A percentile compares a stretch with the other conserved stretches of the same genome.
phyloP scores from a whole-genome alignment of 2,797 vertebrate species.

The Karalla daura region DNA sequence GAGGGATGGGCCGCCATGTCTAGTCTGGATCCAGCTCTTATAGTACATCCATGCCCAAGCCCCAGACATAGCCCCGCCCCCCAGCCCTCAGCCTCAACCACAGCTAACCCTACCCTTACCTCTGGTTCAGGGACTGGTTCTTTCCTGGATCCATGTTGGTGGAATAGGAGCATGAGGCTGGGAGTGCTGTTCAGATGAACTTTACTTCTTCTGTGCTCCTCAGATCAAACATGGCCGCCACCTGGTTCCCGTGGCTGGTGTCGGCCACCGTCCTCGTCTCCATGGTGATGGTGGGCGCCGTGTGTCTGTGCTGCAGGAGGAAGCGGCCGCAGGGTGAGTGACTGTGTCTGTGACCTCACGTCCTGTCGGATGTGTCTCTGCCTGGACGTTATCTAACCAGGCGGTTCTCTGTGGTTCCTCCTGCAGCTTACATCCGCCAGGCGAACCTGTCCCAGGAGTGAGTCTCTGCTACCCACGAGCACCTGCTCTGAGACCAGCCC shows the following conservation, averaged over 20 bases:
- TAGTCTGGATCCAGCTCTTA: too few species aligned
- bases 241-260: constrained; percentile 38
- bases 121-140: too few species aligned
- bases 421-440: constrained; percentile 51
- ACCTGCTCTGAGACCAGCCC: too few species aligned
- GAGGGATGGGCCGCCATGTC: too few species aligned
- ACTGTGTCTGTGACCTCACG: background rate
- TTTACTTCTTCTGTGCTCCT: background rate
- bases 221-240: constrained; percentile 67
- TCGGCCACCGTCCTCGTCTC: constrained; percentile 51
- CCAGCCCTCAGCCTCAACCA: too few species aligned
- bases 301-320: constrained; percentile 75
- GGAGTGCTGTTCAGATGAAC: too few species aligned
- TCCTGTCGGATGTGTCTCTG: too few species aligned
- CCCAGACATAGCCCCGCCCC: too few species aligned
- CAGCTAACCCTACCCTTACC: too few species aligned
- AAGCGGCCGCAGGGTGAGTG: constrained; percentile 65
- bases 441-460: constrained; percentile 40
- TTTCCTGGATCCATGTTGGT: too few species aligned
- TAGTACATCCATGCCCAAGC: too few species aligned
- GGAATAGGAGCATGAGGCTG: too few species aligned
- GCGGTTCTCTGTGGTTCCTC: background rate
- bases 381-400: background rate
- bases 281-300: constrained; percentile 54
- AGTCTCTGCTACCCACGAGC: constrained; percentile 33